A percentile compares a stretch with the other conserved stretches of the same genome.
phyloP scores from a whole-genome alignment of 2,797 vertebrate genomes.

The Ctenopoma kingsleyae region DNA sequence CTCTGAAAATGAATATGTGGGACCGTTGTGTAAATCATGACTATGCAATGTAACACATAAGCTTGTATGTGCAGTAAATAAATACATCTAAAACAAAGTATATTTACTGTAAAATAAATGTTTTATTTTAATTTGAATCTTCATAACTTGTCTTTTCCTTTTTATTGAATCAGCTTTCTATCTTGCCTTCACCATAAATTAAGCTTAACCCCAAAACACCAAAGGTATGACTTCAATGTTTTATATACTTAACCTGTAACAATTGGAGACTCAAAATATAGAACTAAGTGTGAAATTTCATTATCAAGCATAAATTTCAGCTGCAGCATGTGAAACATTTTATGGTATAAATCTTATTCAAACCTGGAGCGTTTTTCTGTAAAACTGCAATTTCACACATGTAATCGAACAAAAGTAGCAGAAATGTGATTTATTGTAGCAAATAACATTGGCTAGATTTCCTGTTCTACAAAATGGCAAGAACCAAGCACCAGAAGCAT shows the following conservation, averaged over 20 bases:
- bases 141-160: not conserved
- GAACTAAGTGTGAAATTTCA: not conserved
- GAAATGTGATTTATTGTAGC: slow-evolving; percentile 77
- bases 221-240: not conserved
- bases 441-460: slow-evolving; percentile 71
- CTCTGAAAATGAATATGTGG: not conserved
- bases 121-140: too few species aligned
- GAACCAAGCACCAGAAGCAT: slow-evolving; percentile 65
- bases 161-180: not conserved
- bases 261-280: not conserved
- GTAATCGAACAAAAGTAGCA: slow-evolving; percentile 49
- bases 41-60: slow-evolving; percentile 15
- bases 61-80: not conserved
- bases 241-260: not conserved
- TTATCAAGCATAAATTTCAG: not conserved
- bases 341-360: not conserved
- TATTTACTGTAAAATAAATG: too few species aligned
- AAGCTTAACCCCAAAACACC: not conserved
- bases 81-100: not conserved
- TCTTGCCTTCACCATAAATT: not conserved
- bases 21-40: slow-evolving; percentile 2
- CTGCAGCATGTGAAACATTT: not conserved
- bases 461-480: slow-evolving; percentile 64
- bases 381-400: slow-evolving; percentile 3
- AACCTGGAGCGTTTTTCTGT: not conserved